Conservation (phyloP, 2,113 vertebrate genomes). For the Chlamydotis undulata region DNA sequence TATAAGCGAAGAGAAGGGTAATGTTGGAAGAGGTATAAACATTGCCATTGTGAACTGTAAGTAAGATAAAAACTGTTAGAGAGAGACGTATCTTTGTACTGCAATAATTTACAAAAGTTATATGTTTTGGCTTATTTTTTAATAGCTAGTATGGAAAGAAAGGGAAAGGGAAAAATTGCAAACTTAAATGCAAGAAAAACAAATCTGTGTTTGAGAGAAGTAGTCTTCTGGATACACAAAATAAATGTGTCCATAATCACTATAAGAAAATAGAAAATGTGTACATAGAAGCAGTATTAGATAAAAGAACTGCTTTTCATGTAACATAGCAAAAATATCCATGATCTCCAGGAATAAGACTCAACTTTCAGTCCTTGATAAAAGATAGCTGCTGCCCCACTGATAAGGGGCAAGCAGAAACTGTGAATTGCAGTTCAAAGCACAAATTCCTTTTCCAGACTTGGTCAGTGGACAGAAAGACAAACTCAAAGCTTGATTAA, state of each 20-base stretch:
- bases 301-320: background rate
- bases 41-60: constrained; percentile 77
- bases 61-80: constrained; percentile 13
- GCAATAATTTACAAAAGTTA: background rate
- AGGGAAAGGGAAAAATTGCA: background rate
- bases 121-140: too few species aligned
- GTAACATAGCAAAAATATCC: background rate
- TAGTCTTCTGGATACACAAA: background rate
- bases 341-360: background rate
- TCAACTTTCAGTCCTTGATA: background rate
- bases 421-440: background rate
- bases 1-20: constrained; percentile 37
- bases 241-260: background rate
- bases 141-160: background rate
- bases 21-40: constrained; percentile 75
- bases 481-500: background rate
- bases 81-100: background rate
- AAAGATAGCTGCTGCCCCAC: background rate
- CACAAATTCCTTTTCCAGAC: background rate
- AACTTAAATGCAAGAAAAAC: background rate
- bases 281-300: background rate
- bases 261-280: background rate
- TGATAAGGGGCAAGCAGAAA: background rate
- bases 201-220: background rate
- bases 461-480: background rate